phyloP scores from a whole-genome alignment of 2,888 invertebrate species.

The Ophioninae sp. region DNA sequence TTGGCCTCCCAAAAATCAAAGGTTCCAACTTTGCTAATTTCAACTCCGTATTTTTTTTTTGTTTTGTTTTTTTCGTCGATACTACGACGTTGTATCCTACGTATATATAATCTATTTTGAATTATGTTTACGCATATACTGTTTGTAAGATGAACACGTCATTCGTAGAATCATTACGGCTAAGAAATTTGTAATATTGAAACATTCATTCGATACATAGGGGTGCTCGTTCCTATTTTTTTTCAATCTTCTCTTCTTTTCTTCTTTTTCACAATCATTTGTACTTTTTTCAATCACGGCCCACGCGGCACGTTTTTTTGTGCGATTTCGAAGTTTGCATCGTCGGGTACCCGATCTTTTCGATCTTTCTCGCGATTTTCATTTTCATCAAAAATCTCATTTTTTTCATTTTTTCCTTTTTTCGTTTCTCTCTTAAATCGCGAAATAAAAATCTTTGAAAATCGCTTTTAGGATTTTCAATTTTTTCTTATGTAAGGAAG shows the following conservation, averaged over 20 bases:
- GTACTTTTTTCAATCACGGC: slow-evolving; percentile 44
- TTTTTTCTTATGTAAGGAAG: too few relatives aligned
- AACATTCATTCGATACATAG: slow-evolving; percentile 38
- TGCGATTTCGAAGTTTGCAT: slow-evolving; percentile 6
- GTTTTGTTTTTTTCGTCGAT: neutral
- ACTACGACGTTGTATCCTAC: neutral
- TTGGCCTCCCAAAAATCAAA: too few relatives aligned
- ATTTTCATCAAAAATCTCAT: too few relatives aligned
- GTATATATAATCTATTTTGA: slow-evolving; percentile 11
- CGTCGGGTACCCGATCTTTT: too few relatives aligned
- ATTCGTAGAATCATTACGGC: slow-evolving; percentile 50
- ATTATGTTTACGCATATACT: slow-evolving; percentile 31
- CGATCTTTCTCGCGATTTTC: too few relatives aligned
- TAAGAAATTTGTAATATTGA: slow-evolving; percentile 43
- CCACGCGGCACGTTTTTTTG: slow-evolving; percentile 29
- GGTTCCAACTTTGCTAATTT: too few relatives aligned
- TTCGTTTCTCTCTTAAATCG: too few relatives aligned
- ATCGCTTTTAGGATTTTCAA: too few relatives aligned
- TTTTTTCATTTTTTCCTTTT: neutral
- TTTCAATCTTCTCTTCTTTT: slow-evolving; percentile 6
- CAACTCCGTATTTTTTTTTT: too few relatives aligned
- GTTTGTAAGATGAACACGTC: slow-evolving; percentile 55
- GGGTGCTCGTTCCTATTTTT: slow-evolving; percentile 42
- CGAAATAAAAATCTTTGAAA: too few relatives aligned
- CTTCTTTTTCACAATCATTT: neutral